Evolutionary conservation across 2,888 invertebrate genomes (phyloP), one percentile per base, ranked within the genome.

Genomic region (Graphium colonna): DNA sequence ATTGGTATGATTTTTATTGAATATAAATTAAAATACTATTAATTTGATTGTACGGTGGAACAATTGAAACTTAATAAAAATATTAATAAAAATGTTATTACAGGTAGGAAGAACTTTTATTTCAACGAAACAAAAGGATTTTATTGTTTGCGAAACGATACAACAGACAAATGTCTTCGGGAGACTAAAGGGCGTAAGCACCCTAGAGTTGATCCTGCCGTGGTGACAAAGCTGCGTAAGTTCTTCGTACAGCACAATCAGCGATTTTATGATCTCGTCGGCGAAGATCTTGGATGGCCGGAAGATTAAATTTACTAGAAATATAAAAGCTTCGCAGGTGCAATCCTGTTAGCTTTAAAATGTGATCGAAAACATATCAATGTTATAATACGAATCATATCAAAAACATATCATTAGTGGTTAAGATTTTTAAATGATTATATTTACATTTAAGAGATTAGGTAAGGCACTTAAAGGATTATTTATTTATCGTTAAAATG

Each of bases 81-180:
- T n/a, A n/a, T n/a, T n/a, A n/a, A n/a, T n/a, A n/a, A n/a, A n/a
- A n/a, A n/a, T 65, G 47, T 62, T 51, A 49, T 41, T 61, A 77
- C 77, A 89, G 94, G 94, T 51, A 92, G 94, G 68, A 95, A 95
- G 78, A 96, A 97, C 83, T 97, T 99, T 83, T 97, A 98, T 87
- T 99, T 97, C 90, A 98, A 99, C 88, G 95, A 95, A 84, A 97
- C 97, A 12, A 97, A 98, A 82, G 97, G 98, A 56, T 97, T 99
- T 89, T 98, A 96, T 85, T 98, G 98, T 79, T 90, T 96, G 72
- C 91, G 96, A 71, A 94, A 96, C 83, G 95, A 96, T 80, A 94
- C 94, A 61, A 93, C 95, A 65, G 92, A 96, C 91, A 92, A 96
- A 84, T 93, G 98, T 92, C 87, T 98, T 86, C 77, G 94, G 76